Base-by-base conservation (phyloP, 1,140 invertebrate species). In the Apis florea region DNA sequence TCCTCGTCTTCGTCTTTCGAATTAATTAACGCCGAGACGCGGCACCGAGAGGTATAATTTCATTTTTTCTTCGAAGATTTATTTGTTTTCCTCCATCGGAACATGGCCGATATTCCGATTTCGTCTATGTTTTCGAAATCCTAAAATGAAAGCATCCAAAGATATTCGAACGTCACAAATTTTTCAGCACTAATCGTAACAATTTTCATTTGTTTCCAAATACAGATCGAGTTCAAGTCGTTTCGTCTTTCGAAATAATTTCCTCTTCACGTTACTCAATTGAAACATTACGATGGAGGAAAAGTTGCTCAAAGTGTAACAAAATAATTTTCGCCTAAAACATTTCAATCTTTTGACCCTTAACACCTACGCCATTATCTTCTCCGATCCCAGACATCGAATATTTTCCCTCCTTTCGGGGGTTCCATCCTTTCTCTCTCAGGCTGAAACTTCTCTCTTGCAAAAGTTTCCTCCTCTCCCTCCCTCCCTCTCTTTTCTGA, bases 1-100 rank as follows among this genome's bases (percentile, higher is more conserved):
- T 13, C 21, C 66, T n/a, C 24, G 40, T 69, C 68, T 64, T 73
- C 49, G n/a, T n/a, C 58, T 47, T 11, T 40, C 59, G 76, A 54
- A 84, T 84, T 80, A 85, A 85, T 85, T 84, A 85, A 85, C 47
- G 82, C 59, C 26, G 31, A 54, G 78, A 66, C 53, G 8, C 21
- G n/a, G 21, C 40, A 12, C 72, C n/a, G 53, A n/a, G n/a, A n/a
- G n/a, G 47, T 54, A 70, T 67, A 79, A 63, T 84, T 79, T 80
- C 83, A 83, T 71, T 80, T 68, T 19, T 58, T 24, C 47, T 12
- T 24, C 6, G 2, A n/a, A 13, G 8, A 5, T 47, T 40, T 10
- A 1, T 40, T n/a, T n/a, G 21, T 15, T 17, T 40, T 15, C 0
- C 19, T 26, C 2, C 8, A 2, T 63, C 19, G 15, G 1, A 8